phyloP scores from a whole-genome alignment of 2,113 vertebrate genomes.

The cattle (Bos taurus) region DNA sequence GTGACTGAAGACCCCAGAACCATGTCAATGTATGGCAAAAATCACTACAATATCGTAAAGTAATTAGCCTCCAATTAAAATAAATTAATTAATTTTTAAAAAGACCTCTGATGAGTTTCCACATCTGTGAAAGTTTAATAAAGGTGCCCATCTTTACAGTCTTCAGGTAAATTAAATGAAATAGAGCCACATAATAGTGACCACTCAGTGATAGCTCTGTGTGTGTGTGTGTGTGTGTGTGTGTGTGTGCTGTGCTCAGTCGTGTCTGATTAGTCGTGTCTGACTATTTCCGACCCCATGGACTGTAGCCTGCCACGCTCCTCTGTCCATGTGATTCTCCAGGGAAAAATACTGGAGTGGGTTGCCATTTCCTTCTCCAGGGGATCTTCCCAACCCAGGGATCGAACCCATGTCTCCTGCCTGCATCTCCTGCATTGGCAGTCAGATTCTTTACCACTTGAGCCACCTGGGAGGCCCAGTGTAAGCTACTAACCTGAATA shows the following conservation, averaged over 20 bases:
- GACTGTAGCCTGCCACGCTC: background rate
- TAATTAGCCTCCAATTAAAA: background rate
- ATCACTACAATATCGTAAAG: background rate
- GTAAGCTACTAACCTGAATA: background rate
- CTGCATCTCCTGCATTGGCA: background rate
- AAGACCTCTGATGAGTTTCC: background rate
- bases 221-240: background rate
- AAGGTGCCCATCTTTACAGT: background rate
- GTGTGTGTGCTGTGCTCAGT: background rate
- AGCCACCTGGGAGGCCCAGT: background rate
- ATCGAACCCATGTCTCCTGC: background rate
- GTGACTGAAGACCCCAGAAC: background rate
- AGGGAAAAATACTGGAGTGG: background rate
- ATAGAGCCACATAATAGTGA: background rate
- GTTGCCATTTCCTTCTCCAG: background rate
- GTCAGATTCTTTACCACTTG: background rate
- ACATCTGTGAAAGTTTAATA: background rate
- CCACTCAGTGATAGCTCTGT: background rate
- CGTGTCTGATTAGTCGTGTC: background rate
- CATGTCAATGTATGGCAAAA: background rate
- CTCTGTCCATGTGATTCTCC: background rate
- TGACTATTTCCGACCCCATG: background rate
- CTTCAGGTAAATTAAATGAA: slow-evolving; percentile 29
- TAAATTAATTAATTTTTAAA: rapidly evolving
- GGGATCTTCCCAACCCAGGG: background rate